phyloP scores from a whole-genome alignment of 2,888 invertebrate species.

The Philonicus albiceps region DNA sequence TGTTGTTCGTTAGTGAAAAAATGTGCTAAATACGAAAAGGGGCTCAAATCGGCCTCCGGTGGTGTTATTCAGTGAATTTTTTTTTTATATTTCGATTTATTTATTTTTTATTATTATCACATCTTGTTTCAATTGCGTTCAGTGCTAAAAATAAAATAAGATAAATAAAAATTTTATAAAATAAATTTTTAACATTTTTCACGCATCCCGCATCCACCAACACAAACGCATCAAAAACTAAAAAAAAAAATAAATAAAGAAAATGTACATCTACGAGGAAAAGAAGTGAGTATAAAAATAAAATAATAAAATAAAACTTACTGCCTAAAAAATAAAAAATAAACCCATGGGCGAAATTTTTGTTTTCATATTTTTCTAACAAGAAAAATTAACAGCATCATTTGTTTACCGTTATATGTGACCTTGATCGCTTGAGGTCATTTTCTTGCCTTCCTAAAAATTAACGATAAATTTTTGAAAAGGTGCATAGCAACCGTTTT shows the following conservation, averaged over 20 bases:
- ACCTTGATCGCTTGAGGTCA: not conserved
- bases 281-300: slow-evolving; percentile 12
- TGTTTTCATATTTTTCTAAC: not conserved
- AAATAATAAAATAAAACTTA: not conserved
- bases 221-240: no score
- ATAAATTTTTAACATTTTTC: no score
- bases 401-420: not conserved
- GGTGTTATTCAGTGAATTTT: not conserved
- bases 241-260: not conserved
- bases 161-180: no score
- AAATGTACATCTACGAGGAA: slow-evolving; percentile 25
- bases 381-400: not conserved
- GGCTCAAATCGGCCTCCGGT: no score
- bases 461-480: no score
- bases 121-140: no score
- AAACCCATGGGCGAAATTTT: not conserved
- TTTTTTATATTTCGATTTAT: no score
- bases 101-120: no score
- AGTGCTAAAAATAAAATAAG: no score
- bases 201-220: no score
- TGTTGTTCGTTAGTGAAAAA: not conserved
- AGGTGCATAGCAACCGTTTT: no score
- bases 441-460: no score
- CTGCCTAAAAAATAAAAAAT: not conserved
- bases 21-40: not conserved